These are phyloP conservation scores for Alouatta palliata DNA, from an alignment of 2,113 vertebrate species.

Conservation along the genomic window DNA sequence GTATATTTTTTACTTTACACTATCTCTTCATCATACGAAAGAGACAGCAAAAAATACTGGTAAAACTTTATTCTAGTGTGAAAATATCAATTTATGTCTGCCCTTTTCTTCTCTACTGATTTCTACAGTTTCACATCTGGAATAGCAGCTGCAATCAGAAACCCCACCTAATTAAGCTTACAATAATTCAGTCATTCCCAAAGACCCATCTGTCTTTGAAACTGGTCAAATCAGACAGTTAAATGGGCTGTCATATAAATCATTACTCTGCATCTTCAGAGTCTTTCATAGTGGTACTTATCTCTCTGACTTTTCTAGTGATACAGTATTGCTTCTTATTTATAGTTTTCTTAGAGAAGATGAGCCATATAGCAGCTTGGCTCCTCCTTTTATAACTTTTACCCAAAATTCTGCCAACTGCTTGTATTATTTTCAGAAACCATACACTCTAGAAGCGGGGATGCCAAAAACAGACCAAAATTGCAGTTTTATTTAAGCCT, in stretches of 20 bases:
- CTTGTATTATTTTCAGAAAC: background rate
- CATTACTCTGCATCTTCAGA: background rate
- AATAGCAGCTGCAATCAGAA: conserved; percentile 39
- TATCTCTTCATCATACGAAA: background rate
- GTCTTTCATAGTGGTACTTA: background rate
- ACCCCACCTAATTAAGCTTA: conserved; percentile 14
- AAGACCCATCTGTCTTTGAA: conserved; percentile 38
- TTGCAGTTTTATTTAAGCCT: background rate
- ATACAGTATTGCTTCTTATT: background rate
- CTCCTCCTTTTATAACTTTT: background rate
- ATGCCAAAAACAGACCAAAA: background rate
- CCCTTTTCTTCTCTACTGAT: background rate
- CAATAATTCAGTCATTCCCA: conserved; percentile 26
- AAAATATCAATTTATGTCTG: background rate
- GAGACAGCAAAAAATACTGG: background rate
- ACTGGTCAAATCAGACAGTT: background rate
- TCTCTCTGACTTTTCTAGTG: background rate
- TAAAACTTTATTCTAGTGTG: background rate
- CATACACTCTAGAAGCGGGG: background rate
- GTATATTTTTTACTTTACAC: background rate
- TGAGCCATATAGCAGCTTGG: background rate
- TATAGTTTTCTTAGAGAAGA: background rate
- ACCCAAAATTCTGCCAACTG: background rate
- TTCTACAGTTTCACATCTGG: conserved; percentile 45
- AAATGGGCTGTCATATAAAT: conserved; percentile 34